Conservation (phyloP, 1,140 invertebrate species). For the Steinernema khuongi region DNA sequence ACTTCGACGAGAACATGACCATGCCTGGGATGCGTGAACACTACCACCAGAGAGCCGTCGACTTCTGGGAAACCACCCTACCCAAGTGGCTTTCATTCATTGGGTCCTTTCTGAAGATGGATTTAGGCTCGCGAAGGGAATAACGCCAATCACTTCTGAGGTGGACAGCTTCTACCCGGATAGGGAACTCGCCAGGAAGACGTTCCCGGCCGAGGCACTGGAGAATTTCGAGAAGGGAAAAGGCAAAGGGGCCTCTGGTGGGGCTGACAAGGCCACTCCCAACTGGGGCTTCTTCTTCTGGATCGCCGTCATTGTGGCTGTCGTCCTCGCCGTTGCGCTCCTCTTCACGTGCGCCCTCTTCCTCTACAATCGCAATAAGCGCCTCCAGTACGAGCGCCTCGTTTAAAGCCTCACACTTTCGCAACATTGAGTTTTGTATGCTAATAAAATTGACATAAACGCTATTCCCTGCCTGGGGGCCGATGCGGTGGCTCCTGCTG, state of each 20-base stretch:
- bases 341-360: constrained; percentile 4
- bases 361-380: neutral
- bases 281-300: constrained; percentile 8
- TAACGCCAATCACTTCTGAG: neutral
- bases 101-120: too few relatives aligned
- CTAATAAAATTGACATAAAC: too few relatives aligned
- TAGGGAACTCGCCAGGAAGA: neutral
- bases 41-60: neutral
- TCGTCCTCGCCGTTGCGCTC: neutral
- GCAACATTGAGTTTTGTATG: too few relatives aligned
- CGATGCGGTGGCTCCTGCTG: too few relatives aligned
- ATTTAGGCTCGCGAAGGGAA: neutral
- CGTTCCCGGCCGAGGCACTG: neutral
- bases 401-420: too few relatives aligned
- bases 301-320: neutral
- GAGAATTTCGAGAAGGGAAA: neutral
- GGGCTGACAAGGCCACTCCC: neutral
- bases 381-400: neutral
- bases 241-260: neutral
- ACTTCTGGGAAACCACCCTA: neutral
- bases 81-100: neutral
- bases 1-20: constrained; percentile 20
- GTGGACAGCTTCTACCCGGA: neutral
- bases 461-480: too few relatives aligned
- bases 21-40: constrained; percentile 15